Conservation (phyloP, 2,888 invertebrate species). For the Thymelicus acteon region DNA sequence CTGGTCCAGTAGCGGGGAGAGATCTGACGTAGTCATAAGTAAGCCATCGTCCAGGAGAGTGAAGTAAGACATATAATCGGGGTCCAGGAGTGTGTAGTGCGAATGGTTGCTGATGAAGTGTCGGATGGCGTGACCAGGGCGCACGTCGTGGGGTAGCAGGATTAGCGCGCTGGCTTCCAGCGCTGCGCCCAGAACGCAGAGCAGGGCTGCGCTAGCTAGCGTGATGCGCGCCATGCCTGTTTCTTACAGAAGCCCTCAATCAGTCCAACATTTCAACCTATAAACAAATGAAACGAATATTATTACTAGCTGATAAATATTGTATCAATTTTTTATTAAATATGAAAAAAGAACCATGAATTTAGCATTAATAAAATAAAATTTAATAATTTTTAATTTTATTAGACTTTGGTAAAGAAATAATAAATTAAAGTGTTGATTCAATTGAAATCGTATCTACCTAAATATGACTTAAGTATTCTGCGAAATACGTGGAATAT, state of each 20-base stretch:
- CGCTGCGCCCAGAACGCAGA: slow-evolving; percentile 66
- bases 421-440: too few species aligned
- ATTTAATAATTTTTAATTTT: too few species aligned
- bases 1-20: slow-evolving; percentile 91
- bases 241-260: slow-evolving; percentile 49
- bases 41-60: slow-evolving; percentile 94
- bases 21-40: slow-evolving; percentile 95
- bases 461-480: neutral
- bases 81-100: slow-evolving; percentile 87
- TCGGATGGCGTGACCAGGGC: slow-evolving; percentile 94
- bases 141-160: slow-evolving; percentile 94
- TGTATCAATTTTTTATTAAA: too few species aligned
- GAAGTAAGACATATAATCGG: slow-evolving; percentile 93
- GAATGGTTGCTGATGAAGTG: slow-evolving; percentile 87
- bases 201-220: slow-evolving; percentile 73
- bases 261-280: slow-evolving; percentile 78
- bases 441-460: too few species aligned
- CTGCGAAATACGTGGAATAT: slow-evolving; percentile 2
- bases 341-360: too few species aligned
- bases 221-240: slow-evolving; percentile 70
- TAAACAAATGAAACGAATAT: slow-evolving; percentile 46
- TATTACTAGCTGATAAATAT: neutral
- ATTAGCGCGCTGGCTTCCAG: slow-evolving; percentile 74
- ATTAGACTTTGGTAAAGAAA: too few species aligned
- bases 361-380: too few species aligned